These are phyloP conservation scores for Ceratina australensis DNA, from an alignment of 1,140 invertebrate genomes.

Conservation along the genomic window DNA sequence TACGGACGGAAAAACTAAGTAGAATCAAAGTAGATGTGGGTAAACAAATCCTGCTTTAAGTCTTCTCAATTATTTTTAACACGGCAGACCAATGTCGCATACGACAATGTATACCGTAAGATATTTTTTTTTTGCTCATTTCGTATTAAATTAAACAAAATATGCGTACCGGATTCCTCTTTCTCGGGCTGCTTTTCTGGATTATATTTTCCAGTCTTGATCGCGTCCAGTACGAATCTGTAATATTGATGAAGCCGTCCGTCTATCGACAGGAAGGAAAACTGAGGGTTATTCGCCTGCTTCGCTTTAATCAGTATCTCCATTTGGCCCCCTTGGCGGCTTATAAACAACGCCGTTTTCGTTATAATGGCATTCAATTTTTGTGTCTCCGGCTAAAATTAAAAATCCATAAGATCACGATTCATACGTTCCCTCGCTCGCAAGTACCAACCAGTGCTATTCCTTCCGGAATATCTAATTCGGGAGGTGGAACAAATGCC, in stretches of 20 bases:
- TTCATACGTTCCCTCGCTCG: too few species aligned
- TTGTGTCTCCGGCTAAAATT: constrained; percentile 91
- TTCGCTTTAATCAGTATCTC: constrained; percentile 99
- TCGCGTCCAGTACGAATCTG: constrained; percentile 88
- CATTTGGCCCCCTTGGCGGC: constrained; percentile 96
- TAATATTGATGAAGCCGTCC: constrained; percentile 94
- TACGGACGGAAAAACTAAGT: constrained; percentile 78
- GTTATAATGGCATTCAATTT: constrained; percentile 97
- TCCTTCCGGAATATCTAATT: constrained; percentile 86
- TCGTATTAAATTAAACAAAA: constrained; percentile 58
- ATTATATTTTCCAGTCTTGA: constrained; percentile 90
- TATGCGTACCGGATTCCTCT: constrained; percentile 79
- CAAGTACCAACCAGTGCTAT: constrained; percentile 83
- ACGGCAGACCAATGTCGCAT: constrained; percentile 65
- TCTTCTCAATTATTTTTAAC: constrained; percentile 65
- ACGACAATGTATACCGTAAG: constrained; percentile 62
- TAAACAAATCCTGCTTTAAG: constrained; percentile 72
- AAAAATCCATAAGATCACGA: constrained; percentile 29
- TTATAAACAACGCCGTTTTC: constrained; percentile 97
- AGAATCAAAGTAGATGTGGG: constrained; percentile 75
- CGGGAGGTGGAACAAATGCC: constrained; percentile 84
- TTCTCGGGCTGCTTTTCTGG: constrained; percentile 81
- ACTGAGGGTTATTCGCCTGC: constrained; percentile 95
- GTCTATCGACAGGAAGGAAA: constrained; percentile 95
- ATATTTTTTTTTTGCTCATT: constrained; percentile 7